Conservation (phyloP, 2,888 invertebrate species). For the Parthenolecanium corni region DNA sequence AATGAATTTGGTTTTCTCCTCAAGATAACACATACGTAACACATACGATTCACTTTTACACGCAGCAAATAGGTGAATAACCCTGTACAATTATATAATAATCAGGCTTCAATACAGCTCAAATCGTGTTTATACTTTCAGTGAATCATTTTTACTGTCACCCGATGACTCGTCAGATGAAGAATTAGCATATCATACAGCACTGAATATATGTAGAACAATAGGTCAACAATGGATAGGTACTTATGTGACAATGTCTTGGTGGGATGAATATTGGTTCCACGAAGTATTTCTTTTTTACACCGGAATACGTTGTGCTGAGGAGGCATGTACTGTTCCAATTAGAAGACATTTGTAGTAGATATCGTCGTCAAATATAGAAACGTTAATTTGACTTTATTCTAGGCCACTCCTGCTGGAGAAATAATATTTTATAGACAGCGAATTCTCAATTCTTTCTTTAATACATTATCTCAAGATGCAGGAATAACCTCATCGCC, state of each 20-base stretch:
- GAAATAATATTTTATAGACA: constrained; percentile 36
- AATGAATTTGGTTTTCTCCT: no score
- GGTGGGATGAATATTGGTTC: constrained; percentile 71
- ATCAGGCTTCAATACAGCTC: no score
- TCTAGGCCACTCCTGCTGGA: constrained; percentile 46
- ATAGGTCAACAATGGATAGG: constrained; percentile 70
- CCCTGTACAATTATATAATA: no score
- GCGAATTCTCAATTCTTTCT: no score
- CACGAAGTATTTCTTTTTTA: constrained; percentile 68
- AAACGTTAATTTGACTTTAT: constrained; percentile 54
- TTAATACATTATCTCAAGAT: no score
- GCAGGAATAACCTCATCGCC: no score
- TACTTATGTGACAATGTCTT: constrained; percentile 67
- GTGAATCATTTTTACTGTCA: no score
- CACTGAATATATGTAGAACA: constrained; percentile 58
- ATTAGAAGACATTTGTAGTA: neutral
- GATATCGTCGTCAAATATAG: constrained; percentile 43
- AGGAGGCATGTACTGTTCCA: constrained; percentile 34
- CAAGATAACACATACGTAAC: no score
- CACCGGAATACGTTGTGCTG: constrained; percentile 44
- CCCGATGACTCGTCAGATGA: no score
- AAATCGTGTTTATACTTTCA: no score
- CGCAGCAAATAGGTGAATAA: no score
- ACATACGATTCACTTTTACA: no score
- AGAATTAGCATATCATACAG: constrained; percentile 39